Conservation (phyloP, 2,113 vertebrate species). For the Tragelaphus strepsiceros region DNA sequence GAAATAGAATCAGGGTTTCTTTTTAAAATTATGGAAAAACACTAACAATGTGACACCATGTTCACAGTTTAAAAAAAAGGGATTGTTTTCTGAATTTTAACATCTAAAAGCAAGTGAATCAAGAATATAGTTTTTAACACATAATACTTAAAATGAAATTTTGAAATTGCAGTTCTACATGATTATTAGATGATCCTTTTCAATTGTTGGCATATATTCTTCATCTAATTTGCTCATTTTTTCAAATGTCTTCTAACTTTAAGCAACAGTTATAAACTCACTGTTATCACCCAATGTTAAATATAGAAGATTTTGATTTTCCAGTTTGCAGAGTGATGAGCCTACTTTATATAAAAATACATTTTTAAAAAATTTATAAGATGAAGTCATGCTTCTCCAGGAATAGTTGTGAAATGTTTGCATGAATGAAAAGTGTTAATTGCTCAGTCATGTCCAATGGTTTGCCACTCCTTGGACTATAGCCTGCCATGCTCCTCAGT, state of each 20-base stretch:
- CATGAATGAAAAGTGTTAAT: background rate
- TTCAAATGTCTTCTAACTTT: background rate
- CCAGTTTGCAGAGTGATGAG: background rate
- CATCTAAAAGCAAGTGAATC: background rate
- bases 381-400: background rate
- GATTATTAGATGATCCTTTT: background rate
- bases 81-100: background rate
- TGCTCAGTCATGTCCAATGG: background rate
- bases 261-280: background rate
- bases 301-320: background rate
- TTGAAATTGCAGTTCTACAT: background rate
- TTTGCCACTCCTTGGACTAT: background rate
- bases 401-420: background rate
- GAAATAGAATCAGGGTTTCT: background rate
- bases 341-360: background rate
- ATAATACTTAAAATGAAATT: background rate
- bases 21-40: background rate
- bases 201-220: background rate
- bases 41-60: background rate
- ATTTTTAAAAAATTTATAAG: background rate
- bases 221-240: background rate
- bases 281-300: background rate
- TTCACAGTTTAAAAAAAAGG: background rate
- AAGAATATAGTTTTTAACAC: background rate
- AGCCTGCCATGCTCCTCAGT: background rate